Base-by-base conservation (phyloP, 2,888 invertebrate species). In the Emmelina monodactyla region DNA sequence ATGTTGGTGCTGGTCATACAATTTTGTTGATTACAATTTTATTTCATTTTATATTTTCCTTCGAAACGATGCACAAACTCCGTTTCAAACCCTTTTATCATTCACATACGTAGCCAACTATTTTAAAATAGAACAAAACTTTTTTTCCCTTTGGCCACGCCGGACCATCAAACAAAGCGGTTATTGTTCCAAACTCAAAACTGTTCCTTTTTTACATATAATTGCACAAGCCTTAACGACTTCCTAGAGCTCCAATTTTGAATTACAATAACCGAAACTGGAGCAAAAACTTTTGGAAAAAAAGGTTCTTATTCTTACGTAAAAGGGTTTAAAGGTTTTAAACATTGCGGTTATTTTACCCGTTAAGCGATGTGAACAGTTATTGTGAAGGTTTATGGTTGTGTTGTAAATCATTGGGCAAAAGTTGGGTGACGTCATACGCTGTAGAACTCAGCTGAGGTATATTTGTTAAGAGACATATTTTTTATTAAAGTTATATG, bases 291-390 rank as follows among this genome's bases (percentile, higher is more conserved):
- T 39, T 34, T 5, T 10, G 31, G 39, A 58, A n/a, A n/a, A n/a
- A n/a, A n/a, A n/a, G 54, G 53, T 51, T 49, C 50, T 28, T 36
- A 29, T 41, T 60, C 51, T 58, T 73, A 75, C 73, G 72, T 71
- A 73, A 73, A 78, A 76, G 67, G 72, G 75, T 72, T 73, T 75
- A 78, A 76, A 68, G 72, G 73, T 71, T 73, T 75, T 66, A 66
- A 72, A 68, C 65, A 70, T 72, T 78, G 78, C 71, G 79, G 78
- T 78, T 75, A 70, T 69, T 4, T 3, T 29, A 11, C 25, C 25
- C 25, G 29, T 29, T 29, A 25, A 25, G 29, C n/a, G n/a, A n/a
- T 76, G 61, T 65, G 65, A 69, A 73, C 78, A 67, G 76, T 78
- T 78, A 76, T 65, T n/a, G n/a, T 52, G 58, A 60, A 53, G 60